Base-by-base conservation (phyloP, 2,113 vertebrate species). In the Mohoua ochrocephala region DNA sequence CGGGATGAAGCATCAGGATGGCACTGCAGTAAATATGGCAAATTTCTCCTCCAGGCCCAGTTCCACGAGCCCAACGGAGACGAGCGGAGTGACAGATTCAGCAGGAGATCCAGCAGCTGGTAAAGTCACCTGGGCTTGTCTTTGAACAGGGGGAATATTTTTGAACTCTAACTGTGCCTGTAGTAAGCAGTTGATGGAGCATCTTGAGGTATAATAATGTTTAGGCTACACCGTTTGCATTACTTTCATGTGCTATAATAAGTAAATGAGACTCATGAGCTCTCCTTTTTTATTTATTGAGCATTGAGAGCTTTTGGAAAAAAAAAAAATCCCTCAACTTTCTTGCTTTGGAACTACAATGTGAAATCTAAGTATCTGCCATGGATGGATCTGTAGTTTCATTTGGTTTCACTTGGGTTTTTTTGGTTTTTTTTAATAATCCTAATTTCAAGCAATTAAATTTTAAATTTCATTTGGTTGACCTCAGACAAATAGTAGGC, bases 71-170 rank as follows among this genome's bases (percentile, higher is more conserved):
- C 59, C 0, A 70, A 96, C 9, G 97, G 97, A 60, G 87, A 89
- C 3, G 98, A 98, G 47, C 69, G 74, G 30, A 84, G 57, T 24
- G 98, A 98, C 15, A 98, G 96, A 57, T 93, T 98, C 90, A 91
- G 77, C 77, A 96, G 98, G 75, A 97, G 98, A 78, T 93, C 98
- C 6, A 98, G 98, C 86, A 98, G 97, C 13, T 98, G 98, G 98
- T 99, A 92, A 97, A 97, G 87, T 95, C 89, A 81, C 37, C 69
- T 52, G 24, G 27, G 39, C 35, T 74, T 69, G 30, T 18, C 45
- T 95, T 78, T 52, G 42, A 37, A 37, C 0, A n/a, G 6, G n/a
- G 26, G 49, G 33, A 26, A 33, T 70, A 7, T 8, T 63, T 79
- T 80, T 50, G 5, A 9, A 0, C 31, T 80, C 30, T 7, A 54